These are phyloP conservation scores for Fukomys damarensis DNA, from an alignment of 2,113 vertebrate species.

Conservation along the genomic window DNA sequence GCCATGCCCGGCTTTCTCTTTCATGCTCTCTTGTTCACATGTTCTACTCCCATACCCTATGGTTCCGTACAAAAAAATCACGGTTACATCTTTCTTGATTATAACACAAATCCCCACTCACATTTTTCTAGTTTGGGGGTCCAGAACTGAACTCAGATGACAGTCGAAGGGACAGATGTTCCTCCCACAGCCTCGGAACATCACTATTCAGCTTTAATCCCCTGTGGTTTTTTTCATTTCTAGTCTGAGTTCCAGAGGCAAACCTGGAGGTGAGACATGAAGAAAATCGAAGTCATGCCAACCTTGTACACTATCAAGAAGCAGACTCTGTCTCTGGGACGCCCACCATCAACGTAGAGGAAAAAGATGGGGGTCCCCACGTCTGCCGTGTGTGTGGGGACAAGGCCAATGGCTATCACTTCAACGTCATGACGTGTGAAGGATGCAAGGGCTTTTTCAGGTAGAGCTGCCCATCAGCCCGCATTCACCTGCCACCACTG, in stretches of 20 bases:
- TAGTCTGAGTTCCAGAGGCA: constrained; percentile 31
- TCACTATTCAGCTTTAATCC: not conserved
- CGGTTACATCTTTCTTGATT: not conserved
- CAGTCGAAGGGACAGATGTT: not conserved
- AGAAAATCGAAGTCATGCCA: not conserved
- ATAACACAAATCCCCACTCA: not conserved
- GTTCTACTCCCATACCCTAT: not conserved
- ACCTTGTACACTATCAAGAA: constrained; percentile 6
- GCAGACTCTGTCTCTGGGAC: constrained; percentile 38
- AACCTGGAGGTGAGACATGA: constrained; percentile 71
- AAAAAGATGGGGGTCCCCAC: constrained; percentile 78
- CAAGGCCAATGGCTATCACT: constrained; percentile 88
- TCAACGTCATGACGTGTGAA: constrained; percentile 89
- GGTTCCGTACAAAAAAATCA: not conserved
- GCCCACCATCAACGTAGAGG: not conserved
- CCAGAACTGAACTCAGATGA: not conserved
- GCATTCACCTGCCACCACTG: not conserved
- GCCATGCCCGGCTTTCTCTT: too few relatives aligned
- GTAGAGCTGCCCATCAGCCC: constrained; percentile 64
- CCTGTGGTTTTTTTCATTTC: not conserved
- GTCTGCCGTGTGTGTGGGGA: constrained; percentile 88
- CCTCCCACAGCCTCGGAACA: not conserved
- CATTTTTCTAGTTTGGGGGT: not conserved
- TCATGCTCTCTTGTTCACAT: not conserved
- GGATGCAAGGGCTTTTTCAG: constrained; percentile 90